Evolutionary conservation across 2,797 vertebrate genomes (phyloP).

Genomic region (Parauchenoglanis ngamensis): DNA sequence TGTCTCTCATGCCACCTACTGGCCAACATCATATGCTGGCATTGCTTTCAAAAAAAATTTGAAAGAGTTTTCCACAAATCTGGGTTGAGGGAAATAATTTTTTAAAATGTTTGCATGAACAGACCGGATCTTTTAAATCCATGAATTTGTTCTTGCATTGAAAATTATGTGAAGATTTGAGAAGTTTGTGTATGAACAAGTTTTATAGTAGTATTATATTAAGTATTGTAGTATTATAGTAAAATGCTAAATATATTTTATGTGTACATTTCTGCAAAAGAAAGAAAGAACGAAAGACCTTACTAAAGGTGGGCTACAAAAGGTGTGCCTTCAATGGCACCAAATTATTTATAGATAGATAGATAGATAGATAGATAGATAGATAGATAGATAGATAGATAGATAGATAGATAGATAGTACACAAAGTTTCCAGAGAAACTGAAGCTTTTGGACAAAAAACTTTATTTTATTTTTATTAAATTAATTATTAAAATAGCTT

Average conservation of each 20-base stretch:
- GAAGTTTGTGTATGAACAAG: neutral
- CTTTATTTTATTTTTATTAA: neutral
- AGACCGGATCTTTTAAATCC: neutral
- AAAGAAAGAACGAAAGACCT: neutral
- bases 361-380: neutral
- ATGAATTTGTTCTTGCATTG: neutral
- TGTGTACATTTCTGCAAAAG: too few relatives aligned
- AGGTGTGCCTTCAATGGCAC: too few relatives aligned
- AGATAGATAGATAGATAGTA: too few relatives aligned
- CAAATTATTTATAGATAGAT: too few relatives aligned
- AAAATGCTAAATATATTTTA: neutral
- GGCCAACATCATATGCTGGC: constrained; percentile 28
- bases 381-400: neutral
- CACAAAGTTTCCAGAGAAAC: neutral
- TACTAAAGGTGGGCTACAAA: neutral
- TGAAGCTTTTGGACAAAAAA: neutral
- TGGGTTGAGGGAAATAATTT: neutral
- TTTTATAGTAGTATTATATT: neutral
- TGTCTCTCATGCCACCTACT: constrained; percentile 59
- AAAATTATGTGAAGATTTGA: too few relatives aligned
- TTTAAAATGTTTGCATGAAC: neutral
- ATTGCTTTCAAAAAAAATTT: too few relatives aligned
- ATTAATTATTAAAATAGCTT: neutral
- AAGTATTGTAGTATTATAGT: neutral
- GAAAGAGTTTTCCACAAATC: neutral